Conservation (phyloP, 2,113 vertebrate genomes). For the Pelvicachromis taeniatus region DNA sequence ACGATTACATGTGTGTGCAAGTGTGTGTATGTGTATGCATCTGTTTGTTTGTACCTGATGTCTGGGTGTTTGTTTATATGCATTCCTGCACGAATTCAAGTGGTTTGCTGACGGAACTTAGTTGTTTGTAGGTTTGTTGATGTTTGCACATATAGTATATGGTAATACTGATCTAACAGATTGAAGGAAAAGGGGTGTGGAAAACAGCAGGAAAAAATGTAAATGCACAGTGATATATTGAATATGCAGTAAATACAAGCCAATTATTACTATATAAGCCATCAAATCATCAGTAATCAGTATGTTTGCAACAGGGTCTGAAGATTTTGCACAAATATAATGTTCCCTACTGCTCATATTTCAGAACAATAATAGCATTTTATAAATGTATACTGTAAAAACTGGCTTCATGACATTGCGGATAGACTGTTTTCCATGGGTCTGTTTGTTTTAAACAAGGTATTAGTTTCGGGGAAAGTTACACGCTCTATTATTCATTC, state of each 20-base stretch:
- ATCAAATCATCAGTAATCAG: constrained; percentile 54
- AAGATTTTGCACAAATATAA: constrained; percentile 61
- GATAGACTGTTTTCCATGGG: constrained; percentile 19
- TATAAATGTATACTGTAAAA: constrained; percentile 45
- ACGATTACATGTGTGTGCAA: constrained; percentile 34
- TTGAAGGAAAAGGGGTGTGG: constrained; percentile 17
- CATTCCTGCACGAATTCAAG: constrained; percentile 42
- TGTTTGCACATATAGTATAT: constrained; percentile 36
- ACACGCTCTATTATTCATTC: constrained; percentile 56
- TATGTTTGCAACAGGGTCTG: constrained; percentile 63
- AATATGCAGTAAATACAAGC: constrained; percentile 58
- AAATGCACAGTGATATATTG: constrained; percentile 53
- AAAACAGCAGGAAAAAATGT: constrained; percentile 32
- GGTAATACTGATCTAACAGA: constrained; percentile 40
- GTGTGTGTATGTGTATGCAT: constrained; percentile 12
- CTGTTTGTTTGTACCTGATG: background rate
- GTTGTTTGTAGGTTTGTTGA: constrained; percentile 43
- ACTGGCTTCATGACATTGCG: constrained; percentile 37
- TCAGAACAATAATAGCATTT: constrained; percentile 39
- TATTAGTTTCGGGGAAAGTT: constrained; percentile 46
- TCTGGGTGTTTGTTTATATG: constrained; percentile 34
- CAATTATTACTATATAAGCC: constrained; percentile 57
- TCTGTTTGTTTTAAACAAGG: constrained; percentile 48
- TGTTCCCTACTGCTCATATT: constrained; percentile 54
- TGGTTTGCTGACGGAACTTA: constrained; percentile 10